A percentile compares a stretch with the other conserved stretches of the same genome.
Evolutionary conservation across 2,797 vertebrate species (phyloP).

Genomic region (Melanotaenia boesemani): DNA sequence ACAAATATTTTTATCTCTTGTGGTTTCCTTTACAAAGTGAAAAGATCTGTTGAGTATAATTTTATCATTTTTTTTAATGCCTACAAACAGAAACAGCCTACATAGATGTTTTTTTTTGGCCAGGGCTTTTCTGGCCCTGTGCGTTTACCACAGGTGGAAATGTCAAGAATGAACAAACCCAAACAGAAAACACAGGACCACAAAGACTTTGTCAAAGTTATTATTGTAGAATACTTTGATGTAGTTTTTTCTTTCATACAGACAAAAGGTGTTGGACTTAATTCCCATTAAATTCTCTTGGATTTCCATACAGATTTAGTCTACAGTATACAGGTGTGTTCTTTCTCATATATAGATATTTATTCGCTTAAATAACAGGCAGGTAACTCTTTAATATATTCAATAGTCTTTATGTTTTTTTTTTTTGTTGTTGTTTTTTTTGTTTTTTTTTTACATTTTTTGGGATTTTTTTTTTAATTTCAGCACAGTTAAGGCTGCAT

Average conservation of each 20-base stretch:
- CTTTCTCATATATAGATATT: constrained; percentile 89
- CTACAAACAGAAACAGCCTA: too few species aligned
- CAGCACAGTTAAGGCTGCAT: constrained; percentile 81
- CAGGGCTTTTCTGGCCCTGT: too few species aligned
- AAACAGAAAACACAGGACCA: constrained; percentile 72
- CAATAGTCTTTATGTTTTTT: constrained; percentile 84
- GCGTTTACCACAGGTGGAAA: neutral
- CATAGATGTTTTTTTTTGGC: too few species aligned
- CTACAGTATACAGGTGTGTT: constrained; percentile 92
- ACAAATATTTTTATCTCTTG: neutral
- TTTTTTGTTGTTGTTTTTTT: constrained; percentile 35
- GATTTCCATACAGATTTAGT: constrained; percentile 91
- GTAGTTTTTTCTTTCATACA: constrained; percentile 88
- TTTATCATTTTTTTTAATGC: too few species aligned
- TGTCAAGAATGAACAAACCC: neutral
- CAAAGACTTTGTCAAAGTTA: constrained; percentile 88
- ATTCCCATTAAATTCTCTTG: constrained; percentile 89
- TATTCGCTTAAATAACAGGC: constrained; percentile 91
- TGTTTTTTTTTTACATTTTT: constrained; percentile 51
- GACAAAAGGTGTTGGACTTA: constrained; percentile 91
- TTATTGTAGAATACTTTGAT: constrained; percentile 90
- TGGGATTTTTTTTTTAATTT: constrained; percentile 74
- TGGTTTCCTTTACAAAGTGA: too few species aligned
- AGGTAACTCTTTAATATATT: constrained; percentile 92
- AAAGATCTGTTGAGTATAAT: too few species aligned